Evolutionary conservation across 1,140 invertebrate species (phyloP).

Genomic region (Drosophila navojoa): DNA sequence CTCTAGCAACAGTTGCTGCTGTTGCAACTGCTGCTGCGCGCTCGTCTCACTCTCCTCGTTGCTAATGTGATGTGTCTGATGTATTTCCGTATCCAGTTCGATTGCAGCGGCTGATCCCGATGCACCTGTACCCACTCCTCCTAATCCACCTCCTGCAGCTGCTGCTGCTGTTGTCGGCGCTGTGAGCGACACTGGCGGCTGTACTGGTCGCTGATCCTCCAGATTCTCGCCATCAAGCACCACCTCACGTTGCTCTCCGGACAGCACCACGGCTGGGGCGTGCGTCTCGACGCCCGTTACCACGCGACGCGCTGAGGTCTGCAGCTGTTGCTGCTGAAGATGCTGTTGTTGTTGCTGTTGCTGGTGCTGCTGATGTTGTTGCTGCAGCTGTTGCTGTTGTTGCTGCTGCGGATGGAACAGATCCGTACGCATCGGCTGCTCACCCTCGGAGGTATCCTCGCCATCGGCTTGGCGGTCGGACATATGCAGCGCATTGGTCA

Average conservation of each 20-base stretch:
- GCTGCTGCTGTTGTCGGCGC: constrained; percentile 3
- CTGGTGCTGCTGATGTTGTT: constrained; percentile 24
- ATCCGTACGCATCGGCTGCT: constrained; percentile 46
- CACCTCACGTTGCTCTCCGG: constrained; percentile 85
- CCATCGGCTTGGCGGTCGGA: constrained; percentile 81
- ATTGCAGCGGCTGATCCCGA: constrained; percentile 3
- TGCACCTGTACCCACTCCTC: background rate
- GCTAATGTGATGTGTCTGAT: background rate
- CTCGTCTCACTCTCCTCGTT: background rate
- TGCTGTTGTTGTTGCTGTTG: constrained; percentile 8
- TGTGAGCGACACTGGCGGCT: background rate
- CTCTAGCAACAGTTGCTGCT: constrained; percentile 28
- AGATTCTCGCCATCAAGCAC: constrained; percentile 86
- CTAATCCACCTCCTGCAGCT: background rate
- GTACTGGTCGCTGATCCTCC: constrained; percentile 82
- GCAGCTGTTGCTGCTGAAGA: constrained; percentile 27
- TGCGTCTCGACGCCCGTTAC: constrained; percentile 64
- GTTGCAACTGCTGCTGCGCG: constrained; percentile 12
- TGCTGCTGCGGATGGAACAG: constrained; percentile 31
- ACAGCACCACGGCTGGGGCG: constrained; percentile 23
- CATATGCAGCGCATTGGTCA: constrained; percentile 74
- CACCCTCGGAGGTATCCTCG: constrained; percentile 77
- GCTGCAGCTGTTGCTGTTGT: constrained; percentile 76
- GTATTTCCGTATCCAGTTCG: constrained; percentile 1
- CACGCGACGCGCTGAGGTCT: constrained; percentile 48